Evolutionary conservation across 92 coral and sea anemone genomes (phyloP), one percentile per base, ranked within the genome.

Genomic region (Chrysogorgia sp.): DNA sequence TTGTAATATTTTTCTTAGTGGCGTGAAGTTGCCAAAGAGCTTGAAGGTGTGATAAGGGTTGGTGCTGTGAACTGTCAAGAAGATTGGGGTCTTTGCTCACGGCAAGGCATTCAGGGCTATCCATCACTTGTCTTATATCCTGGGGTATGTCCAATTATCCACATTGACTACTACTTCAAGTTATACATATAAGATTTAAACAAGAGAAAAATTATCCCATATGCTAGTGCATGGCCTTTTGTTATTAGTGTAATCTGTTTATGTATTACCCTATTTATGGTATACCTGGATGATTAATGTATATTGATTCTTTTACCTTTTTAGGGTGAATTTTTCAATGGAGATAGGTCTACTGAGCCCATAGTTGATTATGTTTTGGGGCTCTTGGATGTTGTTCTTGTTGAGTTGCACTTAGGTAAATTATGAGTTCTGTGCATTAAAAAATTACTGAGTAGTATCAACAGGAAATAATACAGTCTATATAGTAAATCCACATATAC

Each of bases 1-100:
- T 28, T 7, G 4, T 33, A 19, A 57, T 56, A 12, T 52, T 13
- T 29, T 45, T 71, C 64, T 12, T 71, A 96, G 99, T 96, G 99
- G 99, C 88, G 96, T 79, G 97, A 96, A 63, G 99, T 91, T 35
- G 99, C 99, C 1, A 89, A 78, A 34, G 99, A 96, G 50, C 90
- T 96, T 30, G 99, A 96, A 67, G 99, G 99, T 47, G 99, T 91
- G 47, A 59, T 96, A 55, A 89, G 99, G 77, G 82, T 96, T 79
- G 99, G 99, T 43, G 99, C 99, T n/a, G 97, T 96, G 31, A 96
- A 96, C 81, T 96, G 99, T 35, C 99, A 96, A 58, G 99, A 96
- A 30, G 99, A 96, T 69, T 96, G 99, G 99, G 57, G 85, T 34
- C 90, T 91, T 24, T 94, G 98, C 71, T 90, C 86, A 33, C 86